A percentile compares a stretch with the other conserved stretches of the same genome.
Conservation (phyloP, 2,113 vertebrate species). For the Emydura subglobosa region DNA sequence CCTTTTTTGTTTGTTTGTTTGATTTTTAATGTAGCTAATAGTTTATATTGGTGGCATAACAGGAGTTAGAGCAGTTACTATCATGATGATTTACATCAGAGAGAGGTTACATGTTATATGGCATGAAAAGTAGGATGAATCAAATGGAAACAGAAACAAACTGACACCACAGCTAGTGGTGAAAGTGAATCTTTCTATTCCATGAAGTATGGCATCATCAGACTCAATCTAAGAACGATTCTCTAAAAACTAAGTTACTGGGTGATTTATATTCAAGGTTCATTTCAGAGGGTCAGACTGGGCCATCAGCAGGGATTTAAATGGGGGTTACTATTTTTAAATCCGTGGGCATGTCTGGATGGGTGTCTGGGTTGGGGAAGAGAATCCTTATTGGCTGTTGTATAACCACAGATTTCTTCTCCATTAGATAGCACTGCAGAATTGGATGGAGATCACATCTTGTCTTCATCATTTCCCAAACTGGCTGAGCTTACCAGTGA, state of each 20-base stretch:
- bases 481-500: neutral
- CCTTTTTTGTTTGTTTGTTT: neutral
- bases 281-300: neutral
- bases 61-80: neutral
- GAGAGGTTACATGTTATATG: neutral
- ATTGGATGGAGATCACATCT: slow-evolving; percentile 39
- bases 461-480: slow-evolving; percentile 47
- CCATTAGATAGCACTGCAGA: neutral
- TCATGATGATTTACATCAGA: neutral
- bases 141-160: neutral
- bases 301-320: neutral
- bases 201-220: neutral
- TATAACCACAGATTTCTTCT: neutral
- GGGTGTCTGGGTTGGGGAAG: neutral
- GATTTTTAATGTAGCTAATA: neutral
- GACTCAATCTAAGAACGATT: neutral
- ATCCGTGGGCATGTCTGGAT: neutral
- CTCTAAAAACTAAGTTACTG: neutral
- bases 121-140: neutral
- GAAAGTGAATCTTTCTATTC: neutral
- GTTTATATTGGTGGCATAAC: neutral
- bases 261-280: neutral
- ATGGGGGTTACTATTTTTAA: neutral
- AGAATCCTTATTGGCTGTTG: neutral
- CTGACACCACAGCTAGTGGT: neutral